Base-by-base conservation (phyloP, 2,888 invertebrate species). In the Emesis russula region DNA sequence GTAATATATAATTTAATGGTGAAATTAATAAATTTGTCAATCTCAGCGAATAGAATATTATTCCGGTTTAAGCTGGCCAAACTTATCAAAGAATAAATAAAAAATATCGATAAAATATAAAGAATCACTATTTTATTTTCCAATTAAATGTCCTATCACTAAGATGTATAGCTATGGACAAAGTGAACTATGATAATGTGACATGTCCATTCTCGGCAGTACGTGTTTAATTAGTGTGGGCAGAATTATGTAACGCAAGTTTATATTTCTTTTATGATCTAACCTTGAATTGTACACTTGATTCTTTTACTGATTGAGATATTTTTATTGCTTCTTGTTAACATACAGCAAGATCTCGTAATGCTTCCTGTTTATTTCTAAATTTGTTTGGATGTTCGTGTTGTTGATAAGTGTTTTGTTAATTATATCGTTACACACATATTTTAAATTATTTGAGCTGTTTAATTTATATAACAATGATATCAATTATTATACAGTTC, bases 171-270 rank as follows among this genome's bases (percentile, higher is more conserved):
- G 77, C 86, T 86, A 90, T 92, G 90, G 94, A 95, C 95, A 96
- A 94, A 93, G 95, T 95, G 95, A 95, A 95, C 94, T 96, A 96
- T 95, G 53, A 96, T 96, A 96, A 96, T 97, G 96, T 95, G 89
- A 92, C 91, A 93, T 95, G 94, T 87, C 96, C 95, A 97, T 97
- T 97, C 97, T 97, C 97, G 97, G 97, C 96, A 96, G 90, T 96
- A 95, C 95, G 93, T 96, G 96, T 96, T 97, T 97, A 97, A 98
- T 98, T 97, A 97, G 96, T 97, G 97, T 97, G 96, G 96, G 96
- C 95, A 96, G 96, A 94, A 96, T 97, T 97, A 97, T 97, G 96
- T 97, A 97, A 97, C 96, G 90, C 68, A 68, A 93, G 91, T 88
- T 94, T 96, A 95, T 96, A 95, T 96, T 96, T 97, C 96, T 97